Base-by-base conservation (phyloP, 2,113 vertebrate genomes). In the Phyllostomus hastatus region DNA sequence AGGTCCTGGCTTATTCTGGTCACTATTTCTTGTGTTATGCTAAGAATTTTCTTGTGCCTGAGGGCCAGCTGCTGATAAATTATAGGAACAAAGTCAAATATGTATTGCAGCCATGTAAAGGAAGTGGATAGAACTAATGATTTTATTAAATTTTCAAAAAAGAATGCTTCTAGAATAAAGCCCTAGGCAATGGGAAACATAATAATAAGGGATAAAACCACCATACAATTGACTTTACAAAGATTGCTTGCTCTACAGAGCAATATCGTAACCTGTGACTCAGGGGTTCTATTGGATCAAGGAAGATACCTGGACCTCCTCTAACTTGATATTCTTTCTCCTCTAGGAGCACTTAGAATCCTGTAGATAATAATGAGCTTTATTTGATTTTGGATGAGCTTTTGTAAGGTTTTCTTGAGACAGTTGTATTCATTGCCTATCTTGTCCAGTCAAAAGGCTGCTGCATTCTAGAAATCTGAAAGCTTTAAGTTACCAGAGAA, bases 1-100 rank as follows among this genome's bases (percentile, higher is more conserved):
- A 79, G 28, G 3, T 10, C 10, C 31, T 94, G 2, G 24, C 33
- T 93, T 80, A 88, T 57, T 88, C 19, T 50, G 46, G 82, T 89
- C 85, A 61, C 67, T 94, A 52, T 75, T 95, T 86, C 92, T 93
- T 90, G 28, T 73, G 15, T 89, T 88, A 66, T 11, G 9, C 54
- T 26, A 0, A n/a, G 33, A 57, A 81, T 26, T 61, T 57, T 72
- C 2, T 85, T 52, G 10, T 70, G 48, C 17, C 79, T 35, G 19
- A 90, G 61, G 43, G 2, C 26, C 14, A 67, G 31, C 12, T 78
- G 19, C 52, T 92, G 70, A 94, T 76, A 64, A 94, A 75, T 46
- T 28, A 84, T 6, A 80, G 61, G 38, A 82, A n/a, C 5, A 43
- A 48, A 66, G 75, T 46, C 66, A 86, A 73, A 70, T 57, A 69